Conservation (phyloP, 1,140 invertebrate species). For the Aphaenogaster ashmeadi region DNA sequence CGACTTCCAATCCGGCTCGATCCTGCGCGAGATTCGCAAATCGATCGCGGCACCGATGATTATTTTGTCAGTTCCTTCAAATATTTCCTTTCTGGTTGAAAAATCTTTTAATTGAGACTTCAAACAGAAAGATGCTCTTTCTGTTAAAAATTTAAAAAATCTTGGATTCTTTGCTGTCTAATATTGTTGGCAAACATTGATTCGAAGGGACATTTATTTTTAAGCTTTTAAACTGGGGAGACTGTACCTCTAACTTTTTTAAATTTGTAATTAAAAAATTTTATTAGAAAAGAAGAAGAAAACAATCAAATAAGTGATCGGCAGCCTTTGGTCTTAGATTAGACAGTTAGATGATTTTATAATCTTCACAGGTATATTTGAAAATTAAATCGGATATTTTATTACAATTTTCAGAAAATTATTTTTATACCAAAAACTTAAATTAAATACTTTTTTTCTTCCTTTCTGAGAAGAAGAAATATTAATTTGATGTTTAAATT, state of each 20-base stretch:
- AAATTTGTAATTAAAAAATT: conserved; percentile 1
- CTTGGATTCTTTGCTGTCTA: background rate
- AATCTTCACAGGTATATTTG: background rate
- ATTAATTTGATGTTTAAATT: background rate
- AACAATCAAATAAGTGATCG: too few species aligned
- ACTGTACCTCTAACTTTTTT: background rate
- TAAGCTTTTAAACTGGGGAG: background rate
- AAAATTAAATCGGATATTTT: background rate
- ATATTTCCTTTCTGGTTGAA: background rate
- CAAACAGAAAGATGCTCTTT: background rate
- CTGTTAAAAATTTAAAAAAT: background rate
- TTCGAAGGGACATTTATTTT: background rate
- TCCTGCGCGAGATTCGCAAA: conserved; percentile 24
- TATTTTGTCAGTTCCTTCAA: background rate
- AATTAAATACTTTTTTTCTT: background rate
- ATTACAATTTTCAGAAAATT: background rate
- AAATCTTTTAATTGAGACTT: background rate
- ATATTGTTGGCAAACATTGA: background rate
- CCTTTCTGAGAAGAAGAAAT: background rate
- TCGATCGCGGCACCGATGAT: background rate
- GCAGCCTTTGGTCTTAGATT: background rate
- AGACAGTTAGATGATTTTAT: background rate
- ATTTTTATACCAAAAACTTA: background rate
- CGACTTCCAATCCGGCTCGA: conserved; percentile 33
- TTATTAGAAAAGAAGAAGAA: background rate